Percentiles rank a stretch among this genome's conserved stretches.
These are phyloP conservation scores for Scylla paramamosain DNA, from an alignment of 1,140 invertebrate genomes.

Conservation along the genomic window DNA sequence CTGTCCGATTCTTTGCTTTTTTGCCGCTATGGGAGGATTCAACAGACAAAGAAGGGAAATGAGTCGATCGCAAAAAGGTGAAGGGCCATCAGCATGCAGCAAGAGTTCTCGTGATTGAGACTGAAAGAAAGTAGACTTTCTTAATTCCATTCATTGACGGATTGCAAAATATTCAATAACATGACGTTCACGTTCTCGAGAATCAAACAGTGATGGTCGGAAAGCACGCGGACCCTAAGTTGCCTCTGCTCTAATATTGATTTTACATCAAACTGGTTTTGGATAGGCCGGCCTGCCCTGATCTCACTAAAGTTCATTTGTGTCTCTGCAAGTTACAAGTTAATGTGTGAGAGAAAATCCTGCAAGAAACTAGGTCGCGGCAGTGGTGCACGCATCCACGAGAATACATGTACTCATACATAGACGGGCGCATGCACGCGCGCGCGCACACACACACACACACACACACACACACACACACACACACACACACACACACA, in stretches of 20 bases:
- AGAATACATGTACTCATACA: no score
- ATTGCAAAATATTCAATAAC: background rate
- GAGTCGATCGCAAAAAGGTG: background rate
- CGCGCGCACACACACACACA: constrained; percentile 37
- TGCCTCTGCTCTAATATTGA: no score
- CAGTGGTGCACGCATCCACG: background rate
- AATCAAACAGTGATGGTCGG: background rate
- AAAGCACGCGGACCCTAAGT: background rate
- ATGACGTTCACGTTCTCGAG: background rate
- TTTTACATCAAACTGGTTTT: background rate
- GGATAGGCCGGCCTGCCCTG: background rate
- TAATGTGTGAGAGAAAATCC: background rate
- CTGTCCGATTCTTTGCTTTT: constrained; percentile 9
- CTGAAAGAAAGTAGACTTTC: background rate
- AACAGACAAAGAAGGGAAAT: background rate
- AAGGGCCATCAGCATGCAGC: background rate
- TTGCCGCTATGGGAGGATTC: background rate
- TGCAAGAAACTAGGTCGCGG: background rate
- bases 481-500: no score
- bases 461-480: background rate
- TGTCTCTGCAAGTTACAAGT: background rate
- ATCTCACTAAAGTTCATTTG: background rate
- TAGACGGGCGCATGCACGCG: background rate
- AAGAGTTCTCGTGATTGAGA: background rate
- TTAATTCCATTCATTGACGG: background rate